Percentiles rank a stretch among this genome's conserved stretches.
Evolutionary conservation across 2,888 invertebrate species (phyloP).

Genomic region (Agriotes lineatus): DNA sequence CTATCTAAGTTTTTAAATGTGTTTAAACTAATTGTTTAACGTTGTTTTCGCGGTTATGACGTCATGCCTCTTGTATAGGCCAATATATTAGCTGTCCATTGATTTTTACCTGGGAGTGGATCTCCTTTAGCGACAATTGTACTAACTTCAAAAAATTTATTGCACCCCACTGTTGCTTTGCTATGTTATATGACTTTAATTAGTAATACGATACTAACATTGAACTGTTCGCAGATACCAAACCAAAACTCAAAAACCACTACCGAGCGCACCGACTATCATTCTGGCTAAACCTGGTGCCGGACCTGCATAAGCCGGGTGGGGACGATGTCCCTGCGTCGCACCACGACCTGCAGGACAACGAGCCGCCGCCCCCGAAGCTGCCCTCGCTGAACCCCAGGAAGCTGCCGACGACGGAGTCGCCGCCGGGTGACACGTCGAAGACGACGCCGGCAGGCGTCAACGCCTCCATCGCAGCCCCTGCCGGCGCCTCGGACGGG

Average conservation of each 20-base stretch:
- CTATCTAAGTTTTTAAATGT: no score
- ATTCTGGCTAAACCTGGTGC: slow-evolving; percentile 95
- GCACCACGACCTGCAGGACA: slow-evolving; percentile 86
- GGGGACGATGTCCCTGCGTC: slow-evolving; percentile 87
- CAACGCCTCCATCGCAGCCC: slow-evolving; percentile 63
- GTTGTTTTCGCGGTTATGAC: no score
- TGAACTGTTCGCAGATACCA: slow-evolving; percentile 75
- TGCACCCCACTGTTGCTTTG: no score
- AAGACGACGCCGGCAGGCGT: slow-evolving; percentile 58
- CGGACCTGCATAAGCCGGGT: slow-evolving; percentile 89
- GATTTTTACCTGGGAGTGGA: no score
- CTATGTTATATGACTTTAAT: no score
- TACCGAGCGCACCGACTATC: slow-evolving; percentile 93
- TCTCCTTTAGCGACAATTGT: no score
- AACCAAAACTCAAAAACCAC: slow-evolving; percentile 92
- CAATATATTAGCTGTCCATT: no score
- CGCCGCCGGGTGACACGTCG: slow-evolving; percentile 60
- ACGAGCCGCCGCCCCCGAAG: slow-evolving; percentile 73
- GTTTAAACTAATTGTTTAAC: no score
- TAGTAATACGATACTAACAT: neutral
- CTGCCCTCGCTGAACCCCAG: slow-evolving; percentile 71
- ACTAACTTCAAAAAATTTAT: no score
- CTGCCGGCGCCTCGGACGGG: slow-evolving; percentile 58
- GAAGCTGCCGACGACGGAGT: slow-evolving; percentile 69
- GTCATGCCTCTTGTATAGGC: no score